Evolutionary conservation across 1,140 invertebrate genomes (phyloP), one percentile per base, ranked within the genome.

Genomic region (Drosophila rufa): DNA sequence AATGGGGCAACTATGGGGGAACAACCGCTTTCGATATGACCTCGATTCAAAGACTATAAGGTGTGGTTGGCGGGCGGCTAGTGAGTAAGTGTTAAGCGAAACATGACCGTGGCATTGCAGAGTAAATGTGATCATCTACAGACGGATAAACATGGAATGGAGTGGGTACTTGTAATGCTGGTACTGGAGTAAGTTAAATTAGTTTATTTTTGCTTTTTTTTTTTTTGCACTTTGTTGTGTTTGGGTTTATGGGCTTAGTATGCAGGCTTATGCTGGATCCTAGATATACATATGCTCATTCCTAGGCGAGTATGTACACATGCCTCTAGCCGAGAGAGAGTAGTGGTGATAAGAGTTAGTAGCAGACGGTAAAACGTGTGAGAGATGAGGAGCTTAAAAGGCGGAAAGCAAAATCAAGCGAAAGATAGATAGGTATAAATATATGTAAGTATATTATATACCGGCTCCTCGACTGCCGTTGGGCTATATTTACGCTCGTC

Each of bases 391-490:
- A 78, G 74, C 75, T 78, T 75, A 43, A 81, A 81, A 73, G 70
- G 71, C 65, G 80, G 75, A 87, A 87, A 76, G 77, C 40, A 83
- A 83, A 79, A 79, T 73, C 71, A 91, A 83, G 75, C 79, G 79
- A 89, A 71, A 75, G 46, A 81, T 91, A 61, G 56, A 73, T 78
- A 57, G 74, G 53, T 68, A 77, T 77, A 55, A 56, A 56, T 75
- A 75, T 78, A 77, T 69, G 19, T 68, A 83, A 78, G 73, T 74
- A 65, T 68, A 77, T 83, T 73, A 80, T 90, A 91, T 95, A 95
- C 95, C 94, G 94, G 94, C 94, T 95, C 94, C 94, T 94, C 94
- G 93, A 91, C 84, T 73, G 94, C 94, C 93, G 94, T 94, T 93
- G 95, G 94, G 94, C 95, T 95, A 95, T 94, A 95, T 94, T 94